Evolutionary conservation across 1,140 invertebrate species (phyloP).

Genomic region (Daktulosphaira vitifoliae): DNA sequence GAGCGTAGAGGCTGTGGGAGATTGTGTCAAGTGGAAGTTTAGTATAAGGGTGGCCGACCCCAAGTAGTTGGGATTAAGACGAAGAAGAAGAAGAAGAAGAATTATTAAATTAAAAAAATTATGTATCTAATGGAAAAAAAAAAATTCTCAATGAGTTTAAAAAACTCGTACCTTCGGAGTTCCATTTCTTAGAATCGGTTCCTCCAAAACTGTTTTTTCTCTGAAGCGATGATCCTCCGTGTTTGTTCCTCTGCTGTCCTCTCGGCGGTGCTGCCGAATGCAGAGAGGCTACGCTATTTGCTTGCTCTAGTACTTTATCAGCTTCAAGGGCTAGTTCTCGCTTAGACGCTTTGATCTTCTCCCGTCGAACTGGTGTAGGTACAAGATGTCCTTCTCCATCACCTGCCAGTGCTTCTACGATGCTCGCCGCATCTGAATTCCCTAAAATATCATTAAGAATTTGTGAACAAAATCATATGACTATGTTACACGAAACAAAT

Average conservation of each 20-base stretch:
- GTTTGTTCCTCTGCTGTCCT: slow-evolving; percentile 14
- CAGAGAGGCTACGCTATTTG: slow-evolving; percentile 54
- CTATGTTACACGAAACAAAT: too few species aligned
- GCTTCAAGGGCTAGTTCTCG: slow-evolving; percentile 60
- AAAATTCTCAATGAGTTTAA: too few species aligned
- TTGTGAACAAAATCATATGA: too few species aligned
- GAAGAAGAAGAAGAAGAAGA: too few species aligned
- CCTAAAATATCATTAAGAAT: slow-evolving; percentile 28
- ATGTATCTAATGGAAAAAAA: too few species aligned
- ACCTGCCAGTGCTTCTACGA: slow-evolving; percentile 44
- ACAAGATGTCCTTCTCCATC: slow-evolving; percentile 47
- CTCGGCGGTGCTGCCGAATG: slow-evolving; percentile 39
- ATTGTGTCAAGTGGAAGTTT: too few species aligned
- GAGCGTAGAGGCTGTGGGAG: too few species aligned
- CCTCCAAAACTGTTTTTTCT: slow-evolving; percentile 9
- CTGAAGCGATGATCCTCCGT: background rate
- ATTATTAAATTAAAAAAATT: too few species aligned
- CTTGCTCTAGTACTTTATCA: slow-evolving; percentile 57
- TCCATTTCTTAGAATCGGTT: slow-evolving; percentile 18
- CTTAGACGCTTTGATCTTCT: slow-evolving; percentile 54
- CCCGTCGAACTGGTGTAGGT: slow-evolving; percentile 52
- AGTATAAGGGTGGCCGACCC: too few species aligned
- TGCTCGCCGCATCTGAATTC: slow-evolving; percentile 44
- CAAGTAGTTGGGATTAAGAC: too few species aligned
- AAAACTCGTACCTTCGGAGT: slow-evolving; percentile 18